Evolutionary conservation across 2,888 invertebrate species (phyloP).

Genomic region (Scaptomyza polygonia): DNA sequence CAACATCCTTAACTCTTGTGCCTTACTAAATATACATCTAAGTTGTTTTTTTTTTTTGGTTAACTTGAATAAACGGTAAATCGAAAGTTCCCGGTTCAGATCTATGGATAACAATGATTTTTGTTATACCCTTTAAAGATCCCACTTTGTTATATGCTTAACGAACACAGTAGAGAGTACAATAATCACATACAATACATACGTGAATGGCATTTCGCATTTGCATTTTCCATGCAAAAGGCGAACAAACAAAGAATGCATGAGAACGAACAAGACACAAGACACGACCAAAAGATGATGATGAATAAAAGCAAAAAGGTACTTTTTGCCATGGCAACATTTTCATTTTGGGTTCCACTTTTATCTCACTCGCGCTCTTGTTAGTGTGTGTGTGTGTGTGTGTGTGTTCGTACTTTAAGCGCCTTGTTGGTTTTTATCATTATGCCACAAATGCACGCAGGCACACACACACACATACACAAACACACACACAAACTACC

Average conservation of each 20-base stretch:
- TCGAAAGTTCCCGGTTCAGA: no score
- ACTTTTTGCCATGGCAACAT: conserved; percentile 37
- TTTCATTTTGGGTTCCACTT: conserved; percentile 50
- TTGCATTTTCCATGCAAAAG: conserved; percentile 56
- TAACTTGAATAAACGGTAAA: no score
- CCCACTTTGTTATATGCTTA: conserved; percentile 52
- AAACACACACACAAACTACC: conserved; percentile 1
- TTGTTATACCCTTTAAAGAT: conserved; percentile 13
- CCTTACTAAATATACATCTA: no score
- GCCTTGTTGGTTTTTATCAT: conserved; percentile 65
- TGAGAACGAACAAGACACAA: background rate
- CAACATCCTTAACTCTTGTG: background rate
- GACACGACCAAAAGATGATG: background rate
- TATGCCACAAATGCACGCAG: conserved; percentile 62
- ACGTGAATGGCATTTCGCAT: conserved; percentile 43
- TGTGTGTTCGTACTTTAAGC: conserved; percentile 47
- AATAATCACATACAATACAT: conserved; percentile 37
- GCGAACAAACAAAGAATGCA: conserved; percentile 7
- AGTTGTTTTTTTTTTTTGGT: no score
- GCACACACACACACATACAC: conserved; percentile 52
- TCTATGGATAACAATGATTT: background rate
- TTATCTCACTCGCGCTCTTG: conserved; percentile 7
- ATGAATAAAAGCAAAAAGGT: conserved; percentile 9
- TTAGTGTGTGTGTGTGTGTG: background rate
- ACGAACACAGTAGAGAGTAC: conserved; percentile 48